A percentile compares a stretch with the other conserved stretches of the same genome.
Evolutionary conservation across 2,888 invertebrate species (phyloP).

Genomic region (Athripsodes cinereus): DNA sequence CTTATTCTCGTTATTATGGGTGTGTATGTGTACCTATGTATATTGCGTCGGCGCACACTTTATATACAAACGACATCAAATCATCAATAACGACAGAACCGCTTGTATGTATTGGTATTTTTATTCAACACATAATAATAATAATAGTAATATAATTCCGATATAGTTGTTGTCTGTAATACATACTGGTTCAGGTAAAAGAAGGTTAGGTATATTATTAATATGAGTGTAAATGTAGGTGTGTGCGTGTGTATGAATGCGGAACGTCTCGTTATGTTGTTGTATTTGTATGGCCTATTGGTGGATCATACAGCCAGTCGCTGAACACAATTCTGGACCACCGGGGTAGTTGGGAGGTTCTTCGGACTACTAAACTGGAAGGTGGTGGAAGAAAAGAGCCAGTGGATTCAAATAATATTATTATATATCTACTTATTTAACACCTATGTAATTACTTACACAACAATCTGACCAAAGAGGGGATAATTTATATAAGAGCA

Average conservation of each 20-base stretch:
- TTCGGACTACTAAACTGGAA: slow-evolving; percentile 8
- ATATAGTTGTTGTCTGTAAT: neutral
- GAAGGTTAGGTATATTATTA: neutral
- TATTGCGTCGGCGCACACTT: neutral
- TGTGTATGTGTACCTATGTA: no score
- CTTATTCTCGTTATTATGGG: no score
- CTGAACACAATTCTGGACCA: slow-evolving; percentile 39
- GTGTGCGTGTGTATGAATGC: neutral
- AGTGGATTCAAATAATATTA: neutral
- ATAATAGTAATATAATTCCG: neutral
- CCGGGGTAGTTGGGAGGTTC: slow-evolving; percentile 41
- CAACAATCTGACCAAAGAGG: neutral
- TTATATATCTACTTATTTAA: neutral
- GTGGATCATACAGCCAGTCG: slow-evolving; percentile 7
- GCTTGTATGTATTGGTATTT: neutral
- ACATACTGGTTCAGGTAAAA: neutral
- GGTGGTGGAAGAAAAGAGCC: neutral
- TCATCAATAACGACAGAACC: neutral
- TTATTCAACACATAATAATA: neutral
- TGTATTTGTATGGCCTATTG: slow-evolving; percentile 4
- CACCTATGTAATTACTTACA: neutral
- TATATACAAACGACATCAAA: neutral
- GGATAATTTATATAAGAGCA: no score
- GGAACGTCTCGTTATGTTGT: neutral
- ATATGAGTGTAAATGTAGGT: neutral